Conservation (phyloP, 2,797 vertebrate genomes). For the Melanotaenia maccullochi region DNA sequence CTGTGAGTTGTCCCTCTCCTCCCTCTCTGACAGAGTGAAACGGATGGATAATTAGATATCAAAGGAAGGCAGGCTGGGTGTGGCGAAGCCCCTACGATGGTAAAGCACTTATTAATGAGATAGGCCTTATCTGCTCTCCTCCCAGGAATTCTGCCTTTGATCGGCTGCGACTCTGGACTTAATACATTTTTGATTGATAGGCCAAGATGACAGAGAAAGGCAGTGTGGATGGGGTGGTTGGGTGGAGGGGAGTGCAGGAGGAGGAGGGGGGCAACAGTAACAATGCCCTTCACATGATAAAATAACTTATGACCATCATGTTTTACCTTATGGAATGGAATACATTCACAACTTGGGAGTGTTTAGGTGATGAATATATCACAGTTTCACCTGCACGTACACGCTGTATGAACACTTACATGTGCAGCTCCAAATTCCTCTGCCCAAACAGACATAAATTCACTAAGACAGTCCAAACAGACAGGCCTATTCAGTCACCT, state of each 20-base stretch:
- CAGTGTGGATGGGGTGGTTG: constrained; percentile 74
- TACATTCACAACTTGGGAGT: constrained; percentile 37
- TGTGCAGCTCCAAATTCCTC: constrained; percentile 56
- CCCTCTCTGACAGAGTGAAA: constrained; percentile 81
- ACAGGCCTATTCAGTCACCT: constrained; percentile 79
- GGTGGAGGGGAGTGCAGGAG: constrained; percentile 49
- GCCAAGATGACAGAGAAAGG: constrained; percentile 87
- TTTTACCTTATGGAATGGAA: constrained; percentile 50
- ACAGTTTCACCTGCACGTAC: constrained; percentile 38
- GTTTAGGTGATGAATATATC: constrained; percentile 56
- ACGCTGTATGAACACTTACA: constrained; percentile 30
- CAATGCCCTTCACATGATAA: constrained; percentile 82
- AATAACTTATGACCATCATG: constrained; percentile 74
- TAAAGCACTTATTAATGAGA: constrained; percentile 96
- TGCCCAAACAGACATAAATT: constrained; percentile 65
- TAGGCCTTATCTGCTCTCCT: constrained; percentile 98
- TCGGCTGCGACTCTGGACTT: constrained; percentile 93
- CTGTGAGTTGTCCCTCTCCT: constrained; percentile 73
- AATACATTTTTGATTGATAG: constrained; percentile 99
- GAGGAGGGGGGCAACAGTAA: constrained; percentile 68
- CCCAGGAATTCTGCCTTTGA: constrained; percentile 95
- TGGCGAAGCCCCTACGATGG: constrained; percentile 88
- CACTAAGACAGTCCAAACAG: constrained; percentile 64
- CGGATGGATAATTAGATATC: constrained; percentile 87
- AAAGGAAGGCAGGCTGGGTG: constrained; percentile 85